Base-by-base conservation (phyloP, 2,888 invertebrate genomes). In the Meta bourneti region DNA sequence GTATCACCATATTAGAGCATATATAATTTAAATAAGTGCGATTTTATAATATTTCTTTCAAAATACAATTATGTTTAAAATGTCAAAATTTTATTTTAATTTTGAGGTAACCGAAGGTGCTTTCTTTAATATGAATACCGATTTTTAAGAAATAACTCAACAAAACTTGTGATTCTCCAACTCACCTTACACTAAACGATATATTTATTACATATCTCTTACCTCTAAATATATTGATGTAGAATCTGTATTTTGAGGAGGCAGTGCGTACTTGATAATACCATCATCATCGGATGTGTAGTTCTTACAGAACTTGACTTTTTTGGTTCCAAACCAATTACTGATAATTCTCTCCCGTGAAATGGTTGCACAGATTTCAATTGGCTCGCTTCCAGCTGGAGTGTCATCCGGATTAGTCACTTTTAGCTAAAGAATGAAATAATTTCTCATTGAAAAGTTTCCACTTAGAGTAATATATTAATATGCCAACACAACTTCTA, bases 351-450 rank as follows among this genome's bases (percentile, higher is more conserved):
- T 80, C 20, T 89, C 86, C 11, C 69, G 90, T 8, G 89, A 83
- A 1, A 90, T 71, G 11, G 88, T 92, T 9, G 70, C 72, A 48
- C 92, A 93, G 11, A 93, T 34, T 51, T 91, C 81, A 70, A 93
- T 82, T 11, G 78, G 61, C 70, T 92, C 94, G 16, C 93, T 93
- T 7, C 93, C 92, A 2, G 94, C 94, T 11, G 94, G 94, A 8
- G 92, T 93, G 1, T 94, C 94, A 93, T 95, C 95, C 7, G 94
- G 94, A 52, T 94, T 94, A 1, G 89, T 93, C 7, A 94, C 94
- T 49, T 93, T 92, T 6, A 94, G 93, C 95, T 95, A 83, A 81
- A 82, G 93, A 11, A 86, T 71, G 69, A 89, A 74, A 86, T 77
- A 89, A 6, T 72, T 49, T 6, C 51, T 13, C 7, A 49, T 77